These are phyloP conservation scores for Chaetophractus vellerosus DNA, from an alignment of 2,797 vertebrate species.

Conservation along the genomic window DNA sequence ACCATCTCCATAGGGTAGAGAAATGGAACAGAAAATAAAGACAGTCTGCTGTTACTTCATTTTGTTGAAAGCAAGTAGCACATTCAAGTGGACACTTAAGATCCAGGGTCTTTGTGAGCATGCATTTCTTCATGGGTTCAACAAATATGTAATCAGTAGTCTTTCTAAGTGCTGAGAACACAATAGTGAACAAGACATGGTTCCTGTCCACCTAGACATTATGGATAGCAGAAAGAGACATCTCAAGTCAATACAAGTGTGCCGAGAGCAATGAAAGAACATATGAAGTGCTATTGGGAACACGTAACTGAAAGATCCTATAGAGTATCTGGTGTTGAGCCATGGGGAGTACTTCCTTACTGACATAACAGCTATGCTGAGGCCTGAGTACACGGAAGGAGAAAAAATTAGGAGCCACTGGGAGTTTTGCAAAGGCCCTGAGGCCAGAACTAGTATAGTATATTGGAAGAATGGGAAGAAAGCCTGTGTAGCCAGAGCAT, in stretches of 20 bases:
- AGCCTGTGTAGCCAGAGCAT: neutral
- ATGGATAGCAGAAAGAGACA: neutral
- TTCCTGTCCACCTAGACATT: neutral
- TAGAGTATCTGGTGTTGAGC: neutral
- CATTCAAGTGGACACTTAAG: conserved; percentile 19
- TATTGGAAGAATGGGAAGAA: neutral
- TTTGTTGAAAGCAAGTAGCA: conserved; percentile 60
- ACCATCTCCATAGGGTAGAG: conserved; percentile 65
- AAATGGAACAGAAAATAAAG: conserved; percentile 75
- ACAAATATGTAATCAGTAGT: neutral
- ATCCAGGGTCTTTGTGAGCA: conserved; percentile 19
- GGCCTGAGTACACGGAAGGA: neutral
- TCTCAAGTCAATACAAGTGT: neutral
- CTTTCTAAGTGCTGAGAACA: neutral
- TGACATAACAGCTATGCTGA: neutral
- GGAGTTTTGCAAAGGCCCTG: conserved; percentile 29
- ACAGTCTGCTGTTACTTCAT: conserved; percentile 52
- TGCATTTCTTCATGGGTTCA: neutral
- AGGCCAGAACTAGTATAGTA: neutral
- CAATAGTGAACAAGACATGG: neutral
- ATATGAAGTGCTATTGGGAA: neutral
- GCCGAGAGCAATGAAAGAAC: neutral
- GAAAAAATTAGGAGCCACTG: neutral
- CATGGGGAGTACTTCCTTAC: neutral
- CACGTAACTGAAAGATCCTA: neutral